Percentiles rank a stretch among this genome's conserved stretches.
phyloP scores from a whole-genome alignment of 2,113 vertebrate genomes.

The Cyanocitta stelleri region DNA sequence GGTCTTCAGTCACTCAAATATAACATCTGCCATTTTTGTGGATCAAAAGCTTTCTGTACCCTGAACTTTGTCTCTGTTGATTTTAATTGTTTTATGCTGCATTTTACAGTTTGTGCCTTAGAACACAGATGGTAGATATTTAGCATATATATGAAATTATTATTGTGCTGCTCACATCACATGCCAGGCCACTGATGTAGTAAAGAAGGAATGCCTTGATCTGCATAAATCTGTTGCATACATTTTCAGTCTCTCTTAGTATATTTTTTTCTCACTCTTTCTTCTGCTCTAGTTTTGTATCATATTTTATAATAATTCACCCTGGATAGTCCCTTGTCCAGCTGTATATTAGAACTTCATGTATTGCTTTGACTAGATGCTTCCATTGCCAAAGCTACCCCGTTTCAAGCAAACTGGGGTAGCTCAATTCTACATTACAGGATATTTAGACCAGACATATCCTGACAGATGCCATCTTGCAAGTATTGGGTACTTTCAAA shows the following conservation, averaged over 20 bases:
- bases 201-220: conserved; percentile 57
- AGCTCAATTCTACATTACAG: neutral
- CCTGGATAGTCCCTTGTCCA: neutral
- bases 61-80: conserved; percentile 33
- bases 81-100: conserved; percentile 56
- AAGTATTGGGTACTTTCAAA: neutral
- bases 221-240: conserved; percentile 30
- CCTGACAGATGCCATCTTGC: neutral
- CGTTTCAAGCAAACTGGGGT: neutral
- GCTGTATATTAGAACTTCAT: neutral
- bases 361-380: neutral
- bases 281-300: neutral
- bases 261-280: neutral
- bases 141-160: conserved; percentile 44
- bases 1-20: conserved; percentile 3
- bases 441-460: neutral
- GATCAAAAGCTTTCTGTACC: conserved; percentile 31
- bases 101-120: conserved; percentile 7
- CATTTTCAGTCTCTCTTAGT: neutral
- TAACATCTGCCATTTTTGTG: conserved; percentile 26
- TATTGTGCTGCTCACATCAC: conserved; percentile 47
- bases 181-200: conserved; percentile 30
- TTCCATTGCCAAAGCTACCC: neutral
- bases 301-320: neutral
- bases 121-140: conserved; percentile 61